Evolutionary conservation across 2,797 vertebrate genomes (phyloP), one percentile per base, ranked within the genome.

Genomic region (Chaunax sp.): DNA sequence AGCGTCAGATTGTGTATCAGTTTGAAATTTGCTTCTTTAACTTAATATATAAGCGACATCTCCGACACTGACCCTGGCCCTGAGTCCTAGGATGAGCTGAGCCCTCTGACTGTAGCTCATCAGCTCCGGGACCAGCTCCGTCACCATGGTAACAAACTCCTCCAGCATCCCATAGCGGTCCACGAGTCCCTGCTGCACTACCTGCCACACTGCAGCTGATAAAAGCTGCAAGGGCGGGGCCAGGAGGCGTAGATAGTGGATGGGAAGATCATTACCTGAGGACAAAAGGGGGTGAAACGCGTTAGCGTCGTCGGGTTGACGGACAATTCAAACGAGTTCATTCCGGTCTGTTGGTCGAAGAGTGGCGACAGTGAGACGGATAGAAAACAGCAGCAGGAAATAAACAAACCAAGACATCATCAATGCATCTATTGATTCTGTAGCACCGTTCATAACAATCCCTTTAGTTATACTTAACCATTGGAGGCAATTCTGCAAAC

Each of bases 51-150:
- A n/a, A n/a, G n/a, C n/a, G n/a, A n/a, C n/a, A n/a, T n/a, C n/a
- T n/a, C n/a, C n/a, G 25, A 18, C 60, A 87, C 87, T 69, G 50
- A 95, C 95, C 93, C 93, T 91, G 65, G 94, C 95, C 65, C 93
- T 85, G 52, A 95, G 91, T 50, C 95, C 95, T 75, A 95, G 77
- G 68, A 92, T 91, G 68, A 95, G 91, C 73, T 95, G 94, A 63
- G 92, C 93, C 50, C 91, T 88, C 85, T 96, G 95, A 45, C 93
- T 94, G 80, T 91, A 94, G 82, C 85, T 92, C 80, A 95, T 92
- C 80, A 95, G 72, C 68, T 92, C 92, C 0, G 95, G 95, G 5
- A 93, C 94, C 45, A 93, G 90, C 56, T 89, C 82, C 0, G 91
- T 93, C 84, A 95, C 87, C 64, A 85, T 91, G 37, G 87, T 89